Evolutionary conservation across 2,888 invertebrate species (phyloP).

Genomic region (Agrenia bidenticulata): DNA sequence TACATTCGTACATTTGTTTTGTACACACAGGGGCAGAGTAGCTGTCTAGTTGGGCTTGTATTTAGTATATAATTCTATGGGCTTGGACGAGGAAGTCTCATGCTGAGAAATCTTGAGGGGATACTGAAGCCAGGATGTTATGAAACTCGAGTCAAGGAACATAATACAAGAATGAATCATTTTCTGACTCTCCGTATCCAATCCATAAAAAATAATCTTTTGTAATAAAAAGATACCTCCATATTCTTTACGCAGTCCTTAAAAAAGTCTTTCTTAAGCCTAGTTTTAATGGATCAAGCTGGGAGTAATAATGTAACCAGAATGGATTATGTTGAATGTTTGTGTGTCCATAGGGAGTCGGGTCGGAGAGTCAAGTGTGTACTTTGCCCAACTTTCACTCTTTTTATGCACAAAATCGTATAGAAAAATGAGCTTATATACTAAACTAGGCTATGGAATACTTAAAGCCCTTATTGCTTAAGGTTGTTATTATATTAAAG

Average conservation of each 20-base stretch:
- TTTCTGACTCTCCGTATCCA: background rate
- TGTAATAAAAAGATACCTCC: slow-evolving; percentile 4
- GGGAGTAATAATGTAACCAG: slow-evolving; percentile 10
- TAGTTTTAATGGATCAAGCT: slow-evolving; percentile 7
- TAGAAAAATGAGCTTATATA: no score
- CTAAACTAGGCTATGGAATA: no score
- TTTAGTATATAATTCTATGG: no score
- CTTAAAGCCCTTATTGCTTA: no score
- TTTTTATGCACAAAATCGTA: background rate
- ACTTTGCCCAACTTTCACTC: slow-evolving; percentile 16
- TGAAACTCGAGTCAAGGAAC: no score
- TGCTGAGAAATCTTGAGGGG: background rate
- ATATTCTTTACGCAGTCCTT: background rate
- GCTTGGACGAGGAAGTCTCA: background rate
- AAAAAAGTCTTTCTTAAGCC: background rate
- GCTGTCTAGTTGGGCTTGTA: no score
- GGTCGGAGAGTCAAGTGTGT: slow-evolving; percentile 12
- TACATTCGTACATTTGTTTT: no score
- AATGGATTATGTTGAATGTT: slow-evolving; percentile 11
- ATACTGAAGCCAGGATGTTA: no score
- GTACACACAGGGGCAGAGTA: no score
- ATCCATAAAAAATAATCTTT: slow-evolving; percentile 6
- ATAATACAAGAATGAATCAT: background rate
- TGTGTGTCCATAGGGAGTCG: slow-evolving; percentile 8
- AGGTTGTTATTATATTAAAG: no score